These are phyloP conservation scores for Pristionchus arcanus DNA, from an alignment of 2,888 invertebrate species.

Conservation along the genomic window DNA sequence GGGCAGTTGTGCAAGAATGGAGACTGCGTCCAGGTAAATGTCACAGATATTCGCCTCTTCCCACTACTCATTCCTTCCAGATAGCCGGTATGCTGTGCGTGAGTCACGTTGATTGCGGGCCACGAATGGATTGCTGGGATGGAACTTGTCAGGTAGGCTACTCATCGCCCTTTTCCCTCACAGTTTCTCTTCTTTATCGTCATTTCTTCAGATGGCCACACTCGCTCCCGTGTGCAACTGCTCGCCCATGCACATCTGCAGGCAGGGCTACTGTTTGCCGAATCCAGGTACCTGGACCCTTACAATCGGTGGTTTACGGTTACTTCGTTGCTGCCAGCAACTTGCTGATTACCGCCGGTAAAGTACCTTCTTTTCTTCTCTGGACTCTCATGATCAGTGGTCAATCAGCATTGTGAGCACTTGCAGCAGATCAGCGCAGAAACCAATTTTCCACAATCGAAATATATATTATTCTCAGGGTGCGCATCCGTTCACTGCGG, in stretches of 20 bases:
- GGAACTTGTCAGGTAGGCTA: constrained; percentile 20
- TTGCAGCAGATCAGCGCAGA: too few species aligned
- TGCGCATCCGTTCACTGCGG: constrained; percentile 46
- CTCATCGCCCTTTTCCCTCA: neutral
- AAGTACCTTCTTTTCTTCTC: neutral
- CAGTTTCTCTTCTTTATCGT: neutral
- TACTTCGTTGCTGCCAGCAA: too few species aligned
- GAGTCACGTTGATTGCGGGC: constrained; percentile 47
- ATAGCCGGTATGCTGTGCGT: constrained; percentile 41
- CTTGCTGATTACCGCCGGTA: too few species aligned
- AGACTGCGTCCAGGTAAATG: constrained; percentile 22
- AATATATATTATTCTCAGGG: neutral
- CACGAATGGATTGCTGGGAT: constrained; percentile 46
- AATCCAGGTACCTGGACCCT: neutral
- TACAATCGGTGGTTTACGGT: too few species aligned
- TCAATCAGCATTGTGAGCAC: neutral
- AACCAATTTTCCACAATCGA: neutral
- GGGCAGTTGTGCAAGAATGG: constrained; percentile 41
- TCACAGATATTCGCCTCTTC: too few species aligned
- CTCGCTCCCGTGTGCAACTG: constrained; percentile 42
- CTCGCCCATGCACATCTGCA: constrained; percentile 42
- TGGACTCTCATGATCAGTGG: neutral
- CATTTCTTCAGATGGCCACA: neutral
- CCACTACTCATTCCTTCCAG: neutral
- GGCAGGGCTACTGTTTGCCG: constrained; percentile 43